These are phyloP conservation scores for Triplophysa yarkandensis DNA, from an alignment of 2,797 vertebrate genomes.

Conservation along the genomic window DNA sequence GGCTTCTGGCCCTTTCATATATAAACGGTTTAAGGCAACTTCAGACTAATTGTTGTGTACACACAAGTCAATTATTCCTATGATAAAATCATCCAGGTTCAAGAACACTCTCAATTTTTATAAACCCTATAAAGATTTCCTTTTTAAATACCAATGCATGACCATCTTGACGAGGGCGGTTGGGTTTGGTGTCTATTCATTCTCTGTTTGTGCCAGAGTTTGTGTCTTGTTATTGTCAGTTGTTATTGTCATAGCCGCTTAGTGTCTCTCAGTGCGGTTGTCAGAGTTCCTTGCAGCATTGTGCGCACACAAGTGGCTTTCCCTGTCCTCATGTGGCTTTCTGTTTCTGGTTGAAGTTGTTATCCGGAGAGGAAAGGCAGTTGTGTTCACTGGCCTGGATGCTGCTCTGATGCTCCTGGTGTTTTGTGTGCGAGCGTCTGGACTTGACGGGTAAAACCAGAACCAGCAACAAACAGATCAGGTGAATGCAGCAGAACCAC, in stretches of 20 bases:
- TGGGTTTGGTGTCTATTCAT: constrained; percentile 52
- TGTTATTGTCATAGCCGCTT: constrained; percentile 64
- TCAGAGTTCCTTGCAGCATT: constrained; percentile 59
- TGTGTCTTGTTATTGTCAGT: constrained; percentile 60
- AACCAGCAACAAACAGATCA: constrained; percentile 83
- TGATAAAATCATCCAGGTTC: constrained; percentile 25
- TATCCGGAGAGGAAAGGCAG: constrained; percentile 80
- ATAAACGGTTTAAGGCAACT: constrained; percentile 97
- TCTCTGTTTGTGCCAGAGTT: constrained; percentile 29
- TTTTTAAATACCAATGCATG: constrained; percentile 52
- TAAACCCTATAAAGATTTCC: constrained; percentile 49
- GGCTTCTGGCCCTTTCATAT: constrained; percentile 50
- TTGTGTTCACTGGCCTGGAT: constrained; percentile 65
- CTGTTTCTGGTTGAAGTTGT: constrained; percentile 86
- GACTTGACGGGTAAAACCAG: constrained; percentile 84
- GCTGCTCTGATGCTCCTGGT: constrained; percentile 58
- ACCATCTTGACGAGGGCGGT: constrained; percentile 66
- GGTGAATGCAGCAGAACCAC: constrained; percentile 92
- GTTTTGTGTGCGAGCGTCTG: constrained; percentile 74
- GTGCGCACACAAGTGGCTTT: constrained; percentile 29
- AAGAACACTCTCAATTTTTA: constrained; percentile 21
- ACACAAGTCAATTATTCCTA: constrained; percentile 57
- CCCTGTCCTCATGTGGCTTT: constrained; percentile 77
- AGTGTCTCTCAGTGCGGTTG: constrained; percentile 61
- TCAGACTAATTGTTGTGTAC: constrained; percentile 64